Conservation (phyloP, 1,140 invertebrate species). For the Chrysopa pallens region DNA sequence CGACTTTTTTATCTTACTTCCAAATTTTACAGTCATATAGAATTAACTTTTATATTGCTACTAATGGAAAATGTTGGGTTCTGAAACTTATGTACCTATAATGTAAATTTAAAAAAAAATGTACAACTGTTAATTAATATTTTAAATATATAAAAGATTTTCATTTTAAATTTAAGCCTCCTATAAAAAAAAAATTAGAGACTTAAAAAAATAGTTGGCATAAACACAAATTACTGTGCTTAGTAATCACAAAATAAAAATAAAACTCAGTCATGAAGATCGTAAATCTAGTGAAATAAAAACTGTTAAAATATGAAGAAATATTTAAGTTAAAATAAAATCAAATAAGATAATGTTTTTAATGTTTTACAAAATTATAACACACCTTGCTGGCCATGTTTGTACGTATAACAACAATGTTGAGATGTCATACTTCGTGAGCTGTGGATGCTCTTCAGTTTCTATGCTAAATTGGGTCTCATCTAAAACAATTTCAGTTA, state of each 20-base stretch:
- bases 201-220: background rate
- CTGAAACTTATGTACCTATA: no score
- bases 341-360: background rate
- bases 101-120: no score
- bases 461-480: slow-evolving; percentile 18
- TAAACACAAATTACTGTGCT: slow-evolving; percentile 3
- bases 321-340: slow-evolving; percentile 2
- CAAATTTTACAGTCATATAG: no score
- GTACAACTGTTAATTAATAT: no score
- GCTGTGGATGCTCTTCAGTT: slow-evolving; percentile 15
- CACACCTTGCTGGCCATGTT: slow-evolving; percentile 20
- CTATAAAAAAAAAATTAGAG: slow-evolving; percentile 1
- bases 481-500: slow-evolving; percentile 14
- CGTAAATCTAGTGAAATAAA: background rate
- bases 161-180: slow-evolving; percentile 3
- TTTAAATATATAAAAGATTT: no score
- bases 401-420: slow-evolving; percentile 19
- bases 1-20: no score
- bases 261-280: background rate
- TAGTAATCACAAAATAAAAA: background rate
- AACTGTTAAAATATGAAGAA: background rate
- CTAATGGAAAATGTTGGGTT: no score
- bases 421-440: slow-evolving; percentile 18
- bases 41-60: no score
- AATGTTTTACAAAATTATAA: background rate